Base-by-base conservation (phyloP, 2,888 invertebrate species). In the Pelosia muscerda region DNA sequence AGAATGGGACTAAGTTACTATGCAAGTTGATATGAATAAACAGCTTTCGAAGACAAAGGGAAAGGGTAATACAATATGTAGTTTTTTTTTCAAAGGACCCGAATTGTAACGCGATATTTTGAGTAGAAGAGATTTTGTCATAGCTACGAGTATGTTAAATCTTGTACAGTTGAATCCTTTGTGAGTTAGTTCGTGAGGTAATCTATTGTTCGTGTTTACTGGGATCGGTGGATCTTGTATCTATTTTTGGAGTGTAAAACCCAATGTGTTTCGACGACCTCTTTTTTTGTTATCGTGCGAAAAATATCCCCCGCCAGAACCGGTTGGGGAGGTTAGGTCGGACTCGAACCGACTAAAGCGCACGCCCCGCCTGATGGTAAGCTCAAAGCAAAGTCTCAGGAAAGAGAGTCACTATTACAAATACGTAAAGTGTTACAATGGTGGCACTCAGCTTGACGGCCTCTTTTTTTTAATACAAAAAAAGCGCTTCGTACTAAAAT, bases 11-110 rank as follows among this genome's bases (percentile, higher is more conserved):
- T 60, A 67, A 68, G 63, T 79, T 81, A 78, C 83, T 69, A 80
- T 76, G 86, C 85, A 85, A 86, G 84, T 84, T 83, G 83, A 81
- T 81, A 81, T 68, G 72, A 72, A 78, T 74, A 68, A 79, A 79
- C 82, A 71, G 77, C 76, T 78, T 79, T 77, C 75, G 66, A 63
- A 62, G 59, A 84, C 79, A 82, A 82, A 82, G 72, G 74, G 68
- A 83, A 72, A 69, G 75, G 73, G 78, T 81, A 80, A 85, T 34
- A 25, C 63, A 71, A 84, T 63, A 83, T 65, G 38, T 15, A 9
- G 61, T 49, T 66, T 56, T 53, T 71, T 63, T 77, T 71, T 69
- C 58, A 71, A 66, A 76, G 76, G 61, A 65, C 65, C 65, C 61
- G 25, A 59, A 63, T 56, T 64, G 81, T 72, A 75, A 80, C 63